A percentile compares a stretch with the other conserved stretches of the same genome.
These are phyloP conservation scores for Xestia xanthographa DNA, from an alignment of 2,888 invertebrate genomes.

Conservation along the genomic window DNA sequence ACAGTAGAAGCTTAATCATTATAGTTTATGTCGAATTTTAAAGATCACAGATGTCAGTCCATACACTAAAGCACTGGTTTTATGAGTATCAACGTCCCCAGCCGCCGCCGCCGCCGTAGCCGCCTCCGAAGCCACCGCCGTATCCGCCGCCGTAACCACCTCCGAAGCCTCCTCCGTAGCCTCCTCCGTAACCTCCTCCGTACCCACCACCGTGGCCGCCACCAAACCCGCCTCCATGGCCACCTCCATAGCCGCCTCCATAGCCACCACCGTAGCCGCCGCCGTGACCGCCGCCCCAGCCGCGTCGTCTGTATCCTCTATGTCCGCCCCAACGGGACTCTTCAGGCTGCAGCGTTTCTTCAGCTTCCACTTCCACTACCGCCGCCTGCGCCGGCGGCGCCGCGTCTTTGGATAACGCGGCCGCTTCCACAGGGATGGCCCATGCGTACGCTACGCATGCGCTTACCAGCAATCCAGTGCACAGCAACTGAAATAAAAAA, in stretches of 20 bases:
- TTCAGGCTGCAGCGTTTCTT: slow-evolving; percentile 48
- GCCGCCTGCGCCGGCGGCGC: slow-evolving; percentile 30
- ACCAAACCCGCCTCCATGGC: slow-evolving; percentile 40
- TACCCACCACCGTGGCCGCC: slow-evolving; percentile 35
- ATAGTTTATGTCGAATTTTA: slow-evolving; percentile 21
- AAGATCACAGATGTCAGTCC: slow-evolving; percentile 27
- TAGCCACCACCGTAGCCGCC: slow-evolving; percentile 33
- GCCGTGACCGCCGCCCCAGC: slow-evolving; percentile 43
- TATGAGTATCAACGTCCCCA: slow-evolving; percentile 17
- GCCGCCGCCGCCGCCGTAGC: slow-evolving; percentile 1
- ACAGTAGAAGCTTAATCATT: slow-evolving; percentile 8
- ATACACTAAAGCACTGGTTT: slow-evolving; percentile 24
- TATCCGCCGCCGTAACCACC: slow-evolving; percentile 49
- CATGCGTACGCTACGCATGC: slow-evolving; percentile 74
- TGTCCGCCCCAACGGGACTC: slow-evolving; percentile 60
- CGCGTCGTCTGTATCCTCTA: slow-evolving; percentile 43
- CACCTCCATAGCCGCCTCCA: slow-evolving; percentile 52
- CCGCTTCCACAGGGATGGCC: slow-evolving; percentile 69
- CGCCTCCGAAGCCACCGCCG: slow-evolving; percentile 40
- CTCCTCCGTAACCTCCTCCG: slow-evolving; percentile 48
- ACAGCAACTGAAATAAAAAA: slow-evolving; percentile 70
- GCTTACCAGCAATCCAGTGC: slow-evolving; percentile 74
- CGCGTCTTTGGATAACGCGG: slow-evolving; percentile 63
- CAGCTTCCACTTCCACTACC: slow-evolving; percentile 48
- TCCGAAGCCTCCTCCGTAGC: slow-evolving; percentile 46